A percentile compares a stretch with the other conserved stretches of the same genome.
Conservation (phyloP, 2,888 invertebrate genomes). For the Drosophila putrida region DNA sequence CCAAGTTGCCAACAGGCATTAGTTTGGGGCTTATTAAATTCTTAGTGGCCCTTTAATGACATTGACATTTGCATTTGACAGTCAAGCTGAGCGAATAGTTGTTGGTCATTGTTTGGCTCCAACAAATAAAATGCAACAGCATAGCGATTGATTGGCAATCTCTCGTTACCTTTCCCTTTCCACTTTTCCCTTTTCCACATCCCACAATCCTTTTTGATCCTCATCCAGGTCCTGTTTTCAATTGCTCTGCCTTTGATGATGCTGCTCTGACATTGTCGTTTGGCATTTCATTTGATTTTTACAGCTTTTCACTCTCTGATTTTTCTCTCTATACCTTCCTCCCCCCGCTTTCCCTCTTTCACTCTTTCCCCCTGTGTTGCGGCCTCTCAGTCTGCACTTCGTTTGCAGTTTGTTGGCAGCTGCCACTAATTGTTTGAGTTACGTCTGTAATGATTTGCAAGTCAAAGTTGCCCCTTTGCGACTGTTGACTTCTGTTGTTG, state of each 20-base stretch:
- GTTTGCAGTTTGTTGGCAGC: conserved; percentile 70
- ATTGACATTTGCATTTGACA: conserved; percentile 71
- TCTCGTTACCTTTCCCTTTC: neutral
- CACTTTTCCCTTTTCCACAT: neutral
- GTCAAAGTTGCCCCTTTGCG: conserved; percentile 67
- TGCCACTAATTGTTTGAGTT: conserved; percentile 80
- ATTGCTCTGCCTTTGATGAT: conserved; percentile 45
- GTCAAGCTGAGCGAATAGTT: conserved; percentile 45
- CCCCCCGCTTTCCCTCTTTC: neutral
- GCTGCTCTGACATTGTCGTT: conserved; percentile 55
- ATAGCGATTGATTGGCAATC: conserved; percentile 69
- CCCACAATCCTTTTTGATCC: neutral
- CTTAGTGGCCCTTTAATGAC: conserved; percentile 65
- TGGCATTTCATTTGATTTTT: conserved; percentile 70
- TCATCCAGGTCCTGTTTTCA: conserved; percentile 15
- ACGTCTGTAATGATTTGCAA: conserved; percentile 79
- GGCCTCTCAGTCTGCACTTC: conserved; percentile 40
- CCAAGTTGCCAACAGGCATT: conserved; percentile 23
- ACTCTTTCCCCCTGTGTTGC: neutral
- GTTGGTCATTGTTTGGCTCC: conserved; percentile 34
- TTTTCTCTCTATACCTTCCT: conserved; percentile 4
- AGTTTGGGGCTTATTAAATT: conserved; percentile 57
- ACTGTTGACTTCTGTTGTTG: conserved; percentile 70
- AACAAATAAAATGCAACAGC: conserved; percentile 72
- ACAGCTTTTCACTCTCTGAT: conserved; percentile 45